phyloP scores from a whole-genome alignment of 2,888 invertebrate genomes.

The Drosophila parthenogenetica region DNA sequence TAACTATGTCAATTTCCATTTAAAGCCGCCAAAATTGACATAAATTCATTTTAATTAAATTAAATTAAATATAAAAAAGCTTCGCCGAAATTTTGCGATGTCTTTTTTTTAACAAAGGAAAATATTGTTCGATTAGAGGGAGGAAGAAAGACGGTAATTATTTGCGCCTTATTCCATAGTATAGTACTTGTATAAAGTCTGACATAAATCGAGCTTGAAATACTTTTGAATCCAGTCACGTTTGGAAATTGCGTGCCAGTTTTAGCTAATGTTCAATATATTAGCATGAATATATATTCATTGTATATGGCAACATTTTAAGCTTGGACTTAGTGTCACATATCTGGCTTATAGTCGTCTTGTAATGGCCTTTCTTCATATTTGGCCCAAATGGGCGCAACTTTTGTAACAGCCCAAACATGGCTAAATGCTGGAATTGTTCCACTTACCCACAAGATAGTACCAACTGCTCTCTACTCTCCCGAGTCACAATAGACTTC shows the following conservation, averaged over 20 bases:
- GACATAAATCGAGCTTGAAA: slow-evolving; percentile 64
- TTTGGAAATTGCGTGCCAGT: slow-evolving; percentile 60
- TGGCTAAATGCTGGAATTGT: slow-evolving; percentile 22
- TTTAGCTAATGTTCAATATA: slow-evolving; percentile 59
- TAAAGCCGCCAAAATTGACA: slow-evolving; percentile 56
- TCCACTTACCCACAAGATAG: not conserved
- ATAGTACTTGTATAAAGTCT: slow-evolving; percentile 26
- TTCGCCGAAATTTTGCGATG: not conserved
- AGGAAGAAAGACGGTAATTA: slow-evolving; percentile 19
- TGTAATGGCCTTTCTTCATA: slow-evolving; percentile 40
- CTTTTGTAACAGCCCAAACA: slow-evolving; percentile 18
- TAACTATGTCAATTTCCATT: slow-evolving; percentile 71
- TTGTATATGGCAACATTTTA: not conserved
- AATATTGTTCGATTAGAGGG: not conserved
- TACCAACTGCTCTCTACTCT: not conserved
- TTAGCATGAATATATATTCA: slow-evolving; percentile 9
- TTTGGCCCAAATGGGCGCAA: slow-evolving; percentile 38
- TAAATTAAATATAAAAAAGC: slow-evolving; percentile 45
- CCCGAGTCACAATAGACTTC: slow-evolving; percentile 46
- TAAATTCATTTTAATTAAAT: slow-evolving; percentile 70
- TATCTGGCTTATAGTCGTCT: slow-evolving; percentile 30
- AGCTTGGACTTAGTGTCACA: slow-evolving; percentile 37
- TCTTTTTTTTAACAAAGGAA: too few relatives aligned
- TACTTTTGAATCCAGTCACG: slow-evolving; percentile 57
- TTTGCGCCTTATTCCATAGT: slow-evolving; percentile 7